These are phyloP conservation scores for Ictalurus furcatus DNA, from an alignment of 2,113 vertebrate genomes.

Conservation along the genomic window DNA sequence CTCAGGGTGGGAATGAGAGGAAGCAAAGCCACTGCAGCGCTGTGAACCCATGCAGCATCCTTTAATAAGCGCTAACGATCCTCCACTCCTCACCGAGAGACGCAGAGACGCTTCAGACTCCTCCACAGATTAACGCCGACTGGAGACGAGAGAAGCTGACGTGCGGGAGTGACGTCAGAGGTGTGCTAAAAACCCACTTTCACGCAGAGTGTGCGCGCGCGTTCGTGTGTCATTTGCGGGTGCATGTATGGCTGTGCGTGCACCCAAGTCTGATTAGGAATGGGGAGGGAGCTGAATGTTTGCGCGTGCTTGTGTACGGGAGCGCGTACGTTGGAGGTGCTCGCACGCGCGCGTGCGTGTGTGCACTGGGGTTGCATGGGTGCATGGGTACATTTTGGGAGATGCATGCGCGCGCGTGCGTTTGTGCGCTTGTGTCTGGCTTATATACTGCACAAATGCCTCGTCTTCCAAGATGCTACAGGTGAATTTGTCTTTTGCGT, in stretches of 20 bases:
- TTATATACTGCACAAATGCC: not conserved
- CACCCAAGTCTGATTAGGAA: not conserved
- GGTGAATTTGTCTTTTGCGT: not conserved
- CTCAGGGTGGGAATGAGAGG: slow-evolving; percentile 31
- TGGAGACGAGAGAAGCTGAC: slow-evolving; percentile 30
- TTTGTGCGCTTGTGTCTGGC: not conserved
- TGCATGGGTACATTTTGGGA: too few relatives aligned
- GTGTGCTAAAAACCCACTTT: slow-evolving; percentile 55
- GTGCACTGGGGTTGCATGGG: too few relatives aligned
- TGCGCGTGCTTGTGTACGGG: not conserved
- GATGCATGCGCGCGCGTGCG: too few relatives aligned
- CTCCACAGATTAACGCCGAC: slow-evolving; percentile 3
- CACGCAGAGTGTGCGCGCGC: not conserved
- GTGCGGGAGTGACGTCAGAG: slow-evolving; percentile 46
- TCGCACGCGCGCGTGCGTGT: not conserved
- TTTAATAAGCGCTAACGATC: slow-evolving; percentile 11
- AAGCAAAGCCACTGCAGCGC: slow-evolving; percentile 34
- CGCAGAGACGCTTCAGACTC: slow-evolving; percentile 28
- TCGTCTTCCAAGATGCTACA: not conserved
- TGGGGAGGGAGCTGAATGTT: not conserved
- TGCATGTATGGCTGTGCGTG: not conserved
- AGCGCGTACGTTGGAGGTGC: not conserved
- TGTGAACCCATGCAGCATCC: slow-evolving; percentile 42
- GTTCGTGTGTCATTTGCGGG: not conserved
- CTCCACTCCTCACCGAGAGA: not conserved